These are phyloP conservation scores for Tragelaphus imberbis DNA, from an alignment of 2,113 vertebrate genomes.

Conservation along the genomic window DNA sequence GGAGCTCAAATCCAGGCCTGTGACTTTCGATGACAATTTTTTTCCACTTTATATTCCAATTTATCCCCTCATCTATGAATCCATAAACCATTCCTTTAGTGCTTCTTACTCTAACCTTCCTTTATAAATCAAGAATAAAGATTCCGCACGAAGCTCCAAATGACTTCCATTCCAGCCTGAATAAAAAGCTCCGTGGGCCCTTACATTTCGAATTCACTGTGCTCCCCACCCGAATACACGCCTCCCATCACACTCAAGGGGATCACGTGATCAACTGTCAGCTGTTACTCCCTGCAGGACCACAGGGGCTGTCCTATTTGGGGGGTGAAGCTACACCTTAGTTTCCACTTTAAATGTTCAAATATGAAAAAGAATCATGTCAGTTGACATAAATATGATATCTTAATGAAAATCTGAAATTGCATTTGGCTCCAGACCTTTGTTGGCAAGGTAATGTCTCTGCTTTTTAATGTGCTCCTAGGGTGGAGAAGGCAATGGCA, in stretches of 20 bases:
- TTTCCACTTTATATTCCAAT: not conserved
- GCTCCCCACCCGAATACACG: accelerated
- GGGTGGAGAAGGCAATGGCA: too few relatives aligned
- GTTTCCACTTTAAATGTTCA: not conserved
- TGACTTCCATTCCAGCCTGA: not conserved
- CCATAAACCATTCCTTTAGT: not conserved
- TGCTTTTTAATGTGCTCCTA: too few relatives aligned
- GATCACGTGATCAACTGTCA: not conserved
- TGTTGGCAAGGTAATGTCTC: too few relatives aligned
- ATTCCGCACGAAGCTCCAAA: not conserved
- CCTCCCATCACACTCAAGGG: accelerated
- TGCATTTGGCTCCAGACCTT: not conserved
- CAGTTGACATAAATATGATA: not conserved
- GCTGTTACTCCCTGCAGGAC: not conserved
- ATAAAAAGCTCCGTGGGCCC: not conserved
- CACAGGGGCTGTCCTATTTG: accelerated
- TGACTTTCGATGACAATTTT: not conserved
- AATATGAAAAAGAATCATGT: not conserved
- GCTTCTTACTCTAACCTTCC: not conserved
- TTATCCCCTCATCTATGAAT: not conserved
- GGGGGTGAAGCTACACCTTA: too few relatives aligned
- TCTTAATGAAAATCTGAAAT: not conserved
- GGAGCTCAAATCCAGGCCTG: not conserved
- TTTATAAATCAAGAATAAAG: not conserved
- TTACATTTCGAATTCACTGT: not conserved